Evolutionary conservation across 2,888 invertebrate species (phyloP).

Genomic region (Scaptomyza caliginosa): DNA sequence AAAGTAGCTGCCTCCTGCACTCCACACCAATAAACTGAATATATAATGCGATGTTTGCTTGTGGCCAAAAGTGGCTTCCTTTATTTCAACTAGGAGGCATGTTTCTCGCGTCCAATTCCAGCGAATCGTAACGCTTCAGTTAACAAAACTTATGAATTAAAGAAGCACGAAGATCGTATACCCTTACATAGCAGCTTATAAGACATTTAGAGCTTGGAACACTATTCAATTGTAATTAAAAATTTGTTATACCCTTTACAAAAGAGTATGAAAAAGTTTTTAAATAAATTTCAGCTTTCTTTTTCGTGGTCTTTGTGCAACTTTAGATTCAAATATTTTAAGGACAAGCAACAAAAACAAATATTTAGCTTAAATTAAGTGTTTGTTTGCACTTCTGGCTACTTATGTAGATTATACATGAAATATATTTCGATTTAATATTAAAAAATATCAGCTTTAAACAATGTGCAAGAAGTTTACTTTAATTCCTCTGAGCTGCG

Average conservation of each 20-base stretch:
- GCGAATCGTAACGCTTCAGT: conserved; percentile 58
- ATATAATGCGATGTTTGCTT: conserved; percentile 52
- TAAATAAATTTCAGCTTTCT: conserved; percentile 47
- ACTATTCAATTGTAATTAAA: neutral
- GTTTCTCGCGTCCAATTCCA: conserved; percentile 26
- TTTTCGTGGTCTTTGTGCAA: conserved; percentile 47
- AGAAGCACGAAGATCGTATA: neutral
- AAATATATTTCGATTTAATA: neutral
- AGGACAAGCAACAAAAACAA: conserved; percentile 2
- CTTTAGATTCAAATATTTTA: conserved; percentile 22
- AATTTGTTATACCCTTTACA: neutral
- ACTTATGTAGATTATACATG: too few relatives aligned
- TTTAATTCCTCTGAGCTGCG: conserved; percentile 14
- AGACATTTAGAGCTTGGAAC: neutral
- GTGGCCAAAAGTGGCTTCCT: conserved; percentile 40
- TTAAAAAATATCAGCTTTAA: conserved; percentile 11
- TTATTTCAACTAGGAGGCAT: conserved; percentile 18
- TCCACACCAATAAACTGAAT: conserved; percentile 39
- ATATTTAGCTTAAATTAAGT: conserved; percentile 13
- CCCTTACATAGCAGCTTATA: neutral
- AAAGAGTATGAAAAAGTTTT: conserved; percentile 40
- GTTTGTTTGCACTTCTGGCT: conserved; percentile 1
- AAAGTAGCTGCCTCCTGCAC: conserved; percentile 10
- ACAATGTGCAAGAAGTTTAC: conserved; percentile 2
- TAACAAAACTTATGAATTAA: conserved; percentile 45